Base-by-base conservation (phyloP, 2,888 invertebrate genomes). In the Brenthis ino region DNA sequence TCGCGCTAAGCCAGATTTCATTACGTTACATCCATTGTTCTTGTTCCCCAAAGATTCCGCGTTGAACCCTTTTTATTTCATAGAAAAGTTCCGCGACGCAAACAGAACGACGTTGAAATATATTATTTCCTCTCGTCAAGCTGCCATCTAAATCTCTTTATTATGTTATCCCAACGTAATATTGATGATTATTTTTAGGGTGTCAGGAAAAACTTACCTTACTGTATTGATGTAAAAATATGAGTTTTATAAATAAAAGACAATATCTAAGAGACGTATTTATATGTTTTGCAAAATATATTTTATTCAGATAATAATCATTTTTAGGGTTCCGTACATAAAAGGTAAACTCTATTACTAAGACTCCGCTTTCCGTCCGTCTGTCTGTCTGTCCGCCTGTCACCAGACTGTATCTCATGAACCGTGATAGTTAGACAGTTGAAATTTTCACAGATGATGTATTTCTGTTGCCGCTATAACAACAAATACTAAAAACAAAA, bases 11-110 rank as follows among this genome's bases (percentile, higher is more conserved):
- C 60, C 60, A 67, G 60, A 67, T 67, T 67, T 67, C 54, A 67
- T 67, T 67, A 67, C 60, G 60, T 33, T 54, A 67, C 66, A 67
- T 61, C 55, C 66, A 55, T 67, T 67, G 60, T 55, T 54, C 51
- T 60, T 20, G 58, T 48, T 67, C 60, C 66, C 66, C 55, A 20
- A 67, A 61, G 66, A 55, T 60, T 55, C 57, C 53, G 43, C 20
- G 16, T 48, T 28, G 50, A 50, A 67, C 58, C 64, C 67, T 64
- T 70, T 70, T 67, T 70, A 63, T 66, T 58, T 54, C 58, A 28
- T 37, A 58, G 51, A 66, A 65, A 70, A 58, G 54, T 66, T 58
- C 57, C 47, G 37, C 67, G 55, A 55, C 48, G 43, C 61, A 64
- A 58, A 57, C 51, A 20, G 16, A 54, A 47, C 28, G 53, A 24